These are phyloP conservation scores for Drosophila pseudotakahashii DNA, from an alignment of 2,888 invertebrate genomes.

Conservation along the genomic window DNA sequence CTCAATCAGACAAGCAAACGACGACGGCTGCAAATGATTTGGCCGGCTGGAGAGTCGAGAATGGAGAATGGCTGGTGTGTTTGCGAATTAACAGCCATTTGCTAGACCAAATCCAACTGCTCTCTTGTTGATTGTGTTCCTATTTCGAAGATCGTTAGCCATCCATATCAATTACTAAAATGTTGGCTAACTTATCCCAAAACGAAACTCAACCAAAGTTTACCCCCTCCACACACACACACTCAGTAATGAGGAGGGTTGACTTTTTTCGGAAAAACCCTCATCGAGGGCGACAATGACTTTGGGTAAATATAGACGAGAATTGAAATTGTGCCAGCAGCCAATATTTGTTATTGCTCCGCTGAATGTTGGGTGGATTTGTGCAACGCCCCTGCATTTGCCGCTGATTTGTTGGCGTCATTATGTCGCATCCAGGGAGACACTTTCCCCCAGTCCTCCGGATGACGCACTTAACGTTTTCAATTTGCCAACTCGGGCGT, in stretches of 20 bases:
- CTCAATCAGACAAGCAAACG: slow-evolving; percentile 70
- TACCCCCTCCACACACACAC: background rate
- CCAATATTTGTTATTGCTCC: slow-evolving; percentile 70
- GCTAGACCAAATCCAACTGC: slow-evolving; percentile 33
- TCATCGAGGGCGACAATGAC: slow-evolving; percentile 23
- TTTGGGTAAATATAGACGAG: slow-evolving; percentile 45
- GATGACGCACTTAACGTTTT: slow-evolving; percentile 67
- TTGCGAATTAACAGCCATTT: slow-evolving; percentile 65
- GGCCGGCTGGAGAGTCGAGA: slow-evolving; percentile 23
- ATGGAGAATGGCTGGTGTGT: slow-evolving; percentile 19
- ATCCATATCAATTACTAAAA: slow-evolving; percentile 23
- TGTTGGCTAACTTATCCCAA: slow-evolving; percentile 4
- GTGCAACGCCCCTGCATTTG: slow-evolving; percentile 51
- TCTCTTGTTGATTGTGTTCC: slow-evolving; percentile 16
- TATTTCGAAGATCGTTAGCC: slow-evolving; percentile 16
- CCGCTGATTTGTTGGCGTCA: slow-evolving; percentile 75
- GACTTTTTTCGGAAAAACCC: background rate
- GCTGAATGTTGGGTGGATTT: background rate
- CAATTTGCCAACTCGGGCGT: slow-evolving; percentile 62
- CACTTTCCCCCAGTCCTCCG: slow-evolving; percentile 22
- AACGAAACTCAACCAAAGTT: slow-evolving; percentile 7
- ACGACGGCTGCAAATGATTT: slow-evolving; percentile 38
- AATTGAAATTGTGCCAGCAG: slow-evolving; percentile 67
- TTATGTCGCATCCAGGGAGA: slow-evolving; percentile 51
- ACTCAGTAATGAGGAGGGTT: slow-evolving; percentile 11